Conservation (phyloP, 2,888 invertebrate genomes). For the Agonum fuliginosum region DNA sequence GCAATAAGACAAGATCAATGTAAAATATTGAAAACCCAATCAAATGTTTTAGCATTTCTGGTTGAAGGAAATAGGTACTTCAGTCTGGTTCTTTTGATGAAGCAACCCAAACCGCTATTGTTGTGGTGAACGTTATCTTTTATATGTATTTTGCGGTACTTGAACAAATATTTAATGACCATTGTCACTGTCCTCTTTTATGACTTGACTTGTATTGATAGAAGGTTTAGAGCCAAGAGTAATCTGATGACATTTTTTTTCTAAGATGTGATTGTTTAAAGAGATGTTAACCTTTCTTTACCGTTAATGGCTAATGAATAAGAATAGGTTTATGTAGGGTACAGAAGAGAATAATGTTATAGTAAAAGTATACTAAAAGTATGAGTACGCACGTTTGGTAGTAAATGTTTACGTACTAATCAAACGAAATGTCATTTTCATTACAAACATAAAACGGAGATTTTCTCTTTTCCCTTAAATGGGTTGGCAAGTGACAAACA, state of each 20-base stretch:
- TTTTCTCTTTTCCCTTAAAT: no score
- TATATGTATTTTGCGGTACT: slow-evolving; percentile 27
- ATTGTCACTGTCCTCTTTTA: not conserved
- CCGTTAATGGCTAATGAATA: not conserved
- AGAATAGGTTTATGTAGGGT: no score
- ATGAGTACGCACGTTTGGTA: no score
- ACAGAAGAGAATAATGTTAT: no score
- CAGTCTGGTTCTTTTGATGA: not conserved
- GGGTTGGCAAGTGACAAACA: no score
- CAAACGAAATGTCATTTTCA: no score
- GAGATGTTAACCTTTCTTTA: not conserved
- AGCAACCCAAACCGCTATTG: slow-evolving; percentile 5
- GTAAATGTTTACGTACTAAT: no score
- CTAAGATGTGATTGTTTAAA: not conserved
- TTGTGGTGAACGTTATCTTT: slow-evolving; percentile 13
- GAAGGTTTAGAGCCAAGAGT: not conserved
- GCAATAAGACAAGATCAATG: no score
- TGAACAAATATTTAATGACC: slow-evolving; percentile 10
- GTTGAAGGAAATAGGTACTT: not conserved
- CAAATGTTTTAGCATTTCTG: not conserved
- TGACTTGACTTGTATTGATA: not conserved
- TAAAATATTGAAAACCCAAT: not conserved
- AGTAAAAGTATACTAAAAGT: no score
- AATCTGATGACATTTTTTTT: not conserved
- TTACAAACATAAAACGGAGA: no score